A percentile compares a stretch with the other conserved stretches of the same genome.
Evolutionary conservation across 2,113 vertebrate genomes (phyloP).

Genomic region (Plectropomus leopardus): DNA sequence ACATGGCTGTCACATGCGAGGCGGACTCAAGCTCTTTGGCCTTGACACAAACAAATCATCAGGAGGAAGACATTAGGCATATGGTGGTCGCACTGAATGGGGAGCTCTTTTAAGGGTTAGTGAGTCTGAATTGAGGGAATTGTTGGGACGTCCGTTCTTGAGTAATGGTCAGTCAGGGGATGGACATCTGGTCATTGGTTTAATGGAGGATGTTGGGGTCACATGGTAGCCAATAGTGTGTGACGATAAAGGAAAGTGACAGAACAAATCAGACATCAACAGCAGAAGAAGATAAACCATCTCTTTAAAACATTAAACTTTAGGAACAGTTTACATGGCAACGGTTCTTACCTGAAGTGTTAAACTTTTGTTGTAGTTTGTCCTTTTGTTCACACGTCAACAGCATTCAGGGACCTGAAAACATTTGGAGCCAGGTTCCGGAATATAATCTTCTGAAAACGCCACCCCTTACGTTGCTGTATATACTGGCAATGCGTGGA

Average conservation of each 20-base stretch:
- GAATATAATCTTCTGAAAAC: too few relatives aligned
- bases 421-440: too few relatives aligned
- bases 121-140: slow-evolving; percentile 49
- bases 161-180: slow-evolving; percentile 46
- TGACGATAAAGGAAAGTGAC: neutral
- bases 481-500: too few relatives aligned
- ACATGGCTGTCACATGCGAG: slow-evolving; percentile 33
- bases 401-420: too few relatives aligned
- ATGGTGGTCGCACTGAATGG: slow-evolving; percentile 33
- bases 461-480: too few relatives aligned
- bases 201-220: neutral
- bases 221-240: neutral
- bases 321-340: too few relatives aligned
- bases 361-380: too few relatives aligned
- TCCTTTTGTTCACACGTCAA: too few relatives aligned
- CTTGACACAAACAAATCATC: slow-evolving; percentile 24
- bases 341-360: too few relatives aligned
- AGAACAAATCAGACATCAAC: slow-evolving; percentile 4
- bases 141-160: neutral
- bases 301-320: neutral
- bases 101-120: slow-evolving; percentile 50
- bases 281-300: neutral
- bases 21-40: neutral
- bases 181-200: slow-evolving; percentile 55
- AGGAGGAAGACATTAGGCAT: slow-evolving; percentile 39